A percentile compares a stretch with the other conserved stretches of the same genome.
These are phyloP conservation scores for Hydrochoerus hydrochaeris DNA, from an alignment of 2,113 vertebrate genomes.

Conservation along the genomic window DNA sequence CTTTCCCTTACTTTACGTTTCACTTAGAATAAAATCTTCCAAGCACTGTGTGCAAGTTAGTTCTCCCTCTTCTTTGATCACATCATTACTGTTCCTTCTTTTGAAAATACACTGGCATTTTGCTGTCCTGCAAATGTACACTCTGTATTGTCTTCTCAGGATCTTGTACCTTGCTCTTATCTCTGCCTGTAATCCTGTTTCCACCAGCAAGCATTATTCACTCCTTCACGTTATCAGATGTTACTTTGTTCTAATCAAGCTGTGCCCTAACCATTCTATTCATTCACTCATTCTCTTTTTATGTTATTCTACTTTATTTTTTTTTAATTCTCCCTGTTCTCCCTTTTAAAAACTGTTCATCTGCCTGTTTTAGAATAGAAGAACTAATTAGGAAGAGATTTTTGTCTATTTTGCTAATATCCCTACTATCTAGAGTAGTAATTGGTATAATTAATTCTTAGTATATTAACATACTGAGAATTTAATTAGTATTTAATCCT, in stretches of 20 bases:
- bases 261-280: not conserved
- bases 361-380: not conserved
- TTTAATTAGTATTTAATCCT: not conserved
- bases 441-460: not conserved
- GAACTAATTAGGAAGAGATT: not conserved
- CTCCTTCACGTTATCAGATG: not conserved
- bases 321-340: not conserved
- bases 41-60: not conserved
- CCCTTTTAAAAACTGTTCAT: not conserved
- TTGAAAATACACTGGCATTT: not conserved
- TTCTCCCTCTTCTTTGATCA: not conserved
- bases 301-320: not conserved
- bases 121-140: not conserved
- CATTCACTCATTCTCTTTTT: not conserved
- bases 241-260: not conserved
- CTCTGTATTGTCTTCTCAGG: not conserved
- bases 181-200: not conserved
- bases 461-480: not conserved
- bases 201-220: not conserved
- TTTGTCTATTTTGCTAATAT: not conserved
- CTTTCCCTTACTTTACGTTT: not conserved
- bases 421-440: not conserved
- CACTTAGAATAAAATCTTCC: constrained; percentile 38
- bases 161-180: not conserved
- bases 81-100: not conserved